Evolutionary conservation across 2,888 invertebrate genomes (phyloP).

Genomic region (Marronus borbonicus): DNA sequence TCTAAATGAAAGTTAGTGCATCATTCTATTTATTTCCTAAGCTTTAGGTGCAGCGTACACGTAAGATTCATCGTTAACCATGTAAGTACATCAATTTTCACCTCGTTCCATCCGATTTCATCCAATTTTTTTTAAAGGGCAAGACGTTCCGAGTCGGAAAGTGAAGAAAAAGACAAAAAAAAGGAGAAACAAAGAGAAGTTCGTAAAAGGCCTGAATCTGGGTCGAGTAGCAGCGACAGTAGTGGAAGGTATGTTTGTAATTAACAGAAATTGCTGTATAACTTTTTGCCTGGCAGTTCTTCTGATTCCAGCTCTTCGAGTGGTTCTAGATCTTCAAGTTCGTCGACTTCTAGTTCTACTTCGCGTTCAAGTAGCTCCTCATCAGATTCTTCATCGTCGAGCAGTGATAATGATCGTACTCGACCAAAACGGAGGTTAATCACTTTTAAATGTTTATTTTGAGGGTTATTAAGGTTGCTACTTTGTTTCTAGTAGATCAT

Average conservation of each 20-base stretch:
- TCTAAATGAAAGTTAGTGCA: not conserved
- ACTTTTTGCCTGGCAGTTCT: conserved; percentile 72
- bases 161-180: conserved; percentile 81
- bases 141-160: conserved; percentile 78
- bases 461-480: not conserved
- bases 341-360: conserved; percentile 78
- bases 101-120: not conserved
- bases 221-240: conserved; percentile 86
- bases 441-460: not conserved
- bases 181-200: conserved; percentile 74
- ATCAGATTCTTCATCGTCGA: conserved; percentile 78
- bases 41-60: not conserved
- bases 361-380: conserved; percentile 72
- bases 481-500: conserved; percentile 57
- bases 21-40: not conserved
- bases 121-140: conserved; percentile 74
- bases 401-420: conserved; percentile 78
- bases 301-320: conserved; percentile 89
- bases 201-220: conserved; percentile 81
- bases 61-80: not conserved
- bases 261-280: not conserved
- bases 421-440: conserved; percentile 77
- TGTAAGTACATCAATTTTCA: not conserved
- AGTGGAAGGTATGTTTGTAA: conserved; percentile 73
- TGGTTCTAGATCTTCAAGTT: conserved; percentile 86